Evolutionary conservation across 2,888 invertebrate species (phyloP), one percentile per base, ranked within the genome.

Genomic region (Epistrophe eligans): DNA sequence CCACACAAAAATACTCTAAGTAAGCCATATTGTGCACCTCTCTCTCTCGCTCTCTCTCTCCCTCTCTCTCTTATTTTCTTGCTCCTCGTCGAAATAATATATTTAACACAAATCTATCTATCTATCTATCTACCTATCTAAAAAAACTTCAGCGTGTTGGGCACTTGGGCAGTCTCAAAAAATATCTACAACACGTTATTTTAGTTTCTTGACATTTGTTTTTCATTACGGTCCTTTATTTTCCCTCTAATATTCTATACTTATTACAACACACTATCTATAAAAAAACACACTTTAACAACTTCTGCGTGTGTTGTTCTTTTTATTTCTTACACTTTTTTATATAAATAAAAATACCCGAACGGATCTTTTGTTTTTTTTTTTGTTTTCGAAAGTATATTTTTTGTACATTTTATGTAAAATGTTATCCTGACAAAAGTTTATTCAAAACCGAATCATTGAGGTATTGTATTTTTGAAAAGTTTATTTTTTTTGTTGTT

Each of bases 171-270:
- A 67, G 77, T 70, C 64, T 74, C 71, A 77, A 55, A 77, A 77
- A 62, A 88, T 70, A 60, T 70, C 62, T 76, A 74, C 72, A 79
- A 28, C 52, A 74, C 52, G 58, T 66, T 67, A 84, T 79, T 88
- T 88, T 84, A 88, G 88, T 88, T 88, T 84, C 88, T 88, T 88
- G 88, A 74, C 79, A 83, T 84, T 88, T 84, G 88, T 88, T 88
- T 88, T 88, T 88, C 88, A 76, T 88, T 88, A 88, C 88, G 84
- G 88, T 88, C 82, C 84, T 84, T 88, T 77, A 84, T 77, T 79
- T 88, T 77, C 79, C 85, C 77, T 77, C 70, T 67, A 57, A 55
- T 50, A 52, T 57, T 66, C 66, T 67, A 70, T 62, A 55, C 55
- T 60, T 43, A 60, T 60, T 60, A 67, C 62, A 66, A 32, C 48